Percentiles rank a stretch among this genome's conserved stretches.
phyloP scores from a whole-genome alignment of 2,888 invertebrate species.

The Phyllotreta cruciferae region DNA sequence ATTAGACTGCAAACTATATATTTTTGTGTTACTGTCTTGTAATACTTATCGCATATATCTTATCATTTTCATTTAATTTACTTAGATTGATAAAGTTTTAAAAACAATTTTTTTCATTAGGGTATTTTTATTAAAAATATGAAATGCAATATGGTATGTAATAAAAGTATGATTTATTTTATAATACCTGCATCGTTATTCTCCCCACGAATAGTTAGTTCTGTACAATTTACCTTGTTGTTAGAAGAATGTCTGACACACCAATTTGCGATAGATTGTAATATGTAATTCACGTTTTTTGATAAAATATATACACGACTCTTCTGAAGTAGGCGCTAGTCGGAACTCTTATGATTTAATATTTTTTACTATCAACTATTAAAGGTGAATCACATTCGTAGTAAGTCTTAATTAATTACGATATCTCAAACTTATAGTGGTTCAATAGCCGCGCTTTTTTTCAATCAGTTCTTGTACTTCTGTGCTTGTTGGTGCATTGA shows the following conservation, averaged over 20 bases:
- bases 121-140: no score
- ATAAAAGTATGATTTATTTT: no score
- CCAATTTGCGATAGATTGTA: conserved; percentile 11
- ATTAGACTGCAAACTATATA: no score
- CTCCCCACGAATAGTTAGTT: no score
- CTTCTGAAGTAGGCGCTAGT: conserved; percentile 11
- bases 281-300: conserved; percentile 19
- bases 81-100: no score
- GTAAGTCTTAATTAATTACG: conserved; percentile 16
- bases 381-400: conserved; percentile 13
- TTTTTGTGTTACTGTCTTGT: no score
- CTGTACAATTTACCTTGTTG: no score
- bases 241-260: conserved; percentile 16
- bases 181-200: no score
- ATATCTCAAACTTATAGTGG: conserved; percentile 8
- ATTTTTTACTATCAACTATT: conserved; percentile 10
- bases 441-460: conserved; percentile 12
- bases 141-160: no score
- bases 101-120: no score
- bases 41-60: no score
- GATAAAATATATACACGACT: conserved; percentile 17
- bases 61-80: no score
- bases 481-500: conserved; percentile 1
- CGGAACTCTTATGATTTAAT: conserved; percentile 17
- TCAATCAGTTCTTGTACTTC: conserved; percentile 6